Evolutionary conservation across 2,888 invertebrate genomes (phyloP), one percentile per base, ranked within the genome.

Genomic region (Synanthedon andrenaeformis): DNA sequence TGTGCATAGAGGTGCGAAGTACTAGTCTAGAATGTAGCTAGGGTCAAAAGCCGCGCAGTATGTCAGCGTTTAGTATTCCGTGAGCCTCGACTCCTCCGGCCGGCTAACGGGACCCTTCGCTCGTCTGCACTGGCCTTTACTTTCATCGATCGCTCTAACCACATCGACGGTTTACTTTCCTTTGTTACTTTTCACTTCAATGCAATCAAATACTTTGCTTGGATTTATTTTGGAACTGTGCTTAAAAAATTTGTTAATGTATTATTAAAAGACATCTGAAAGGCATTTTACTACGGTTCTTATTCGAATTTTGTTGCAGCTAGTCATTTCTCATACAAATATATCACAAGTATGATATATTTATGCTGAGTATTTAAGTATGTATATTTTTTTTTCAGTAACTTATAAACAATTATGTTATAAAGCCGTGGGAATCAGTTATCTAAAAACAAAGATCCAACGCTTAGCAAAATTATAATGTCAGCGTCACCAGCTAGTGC

Each of bases 41-140:
- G 85, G 86, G 87, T 86, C 87, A 87, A 86, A 86, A 85, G 81
- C 86, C 87, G 84, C 83, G 82, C 76, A 83, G 86, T 87, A 76
- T 87, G 86, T 87, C 86, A 87, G 84, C 77, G 84, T 79, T 87
- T 85, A 85, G 86, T 86, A 86, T 87, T 85, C 86, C 82, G 79
- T 77, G 80, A 77, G 83, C 70, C 60, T 72, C 72, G 73, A 70
- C 75, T 72, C 35, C 35, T 35, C 75, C 76, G 76, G 77, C 78
- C 82, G 70, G 70, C 72, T 86, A 87, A 84, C 86, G 85, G 86
- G 81, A 85, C 79, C 70, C 67, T 62, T 64, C 70, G 71, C 62
- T 74, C 76, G 80, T 82, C 82, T 81, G 75, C 78, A 73, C 79
- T 68, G 78, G 84, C 81, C 85, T 86, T 86, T 86, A 87, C 86